Evolutionary conservation across 2,797 vertebrate genomes (phyloP).

Genomic region (Sebastes ruberrimus): DNA sequence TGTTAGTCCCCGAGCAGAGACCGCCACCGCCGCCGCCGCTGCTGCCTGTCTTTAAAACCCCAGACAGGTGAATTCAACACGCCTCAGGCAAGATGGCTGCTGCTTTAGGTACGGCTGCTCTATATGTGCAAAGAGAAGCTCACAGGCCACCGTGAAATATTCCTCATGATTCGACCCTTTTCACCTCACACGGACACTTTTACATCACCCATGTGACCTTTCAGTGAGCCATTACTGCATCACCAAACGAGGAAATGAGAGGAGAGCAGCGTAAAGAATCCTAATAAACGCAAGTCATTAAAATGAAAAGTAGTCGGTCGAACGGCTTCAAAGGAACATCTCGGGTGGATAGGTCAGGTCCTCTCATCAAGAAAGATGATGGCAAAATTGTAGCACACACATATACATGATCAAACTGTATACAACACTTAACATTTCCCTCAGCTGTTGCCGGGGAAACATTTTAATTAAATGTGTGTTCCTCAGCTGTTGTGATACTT

Average conservation of each 20-base stretch:
- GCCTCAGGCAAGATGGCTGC: constrained; percentile 34
- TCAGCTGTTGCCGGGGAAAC: constrained; percentile 48
- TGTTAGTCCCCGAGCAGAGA: constrained; percentile 29
- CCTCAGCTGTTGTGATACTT: background rate
- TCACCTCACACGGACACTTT: background rate
- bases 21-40: background rate
- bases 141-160: background rate
- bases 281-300: background rate
- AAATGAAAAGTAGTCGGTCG: background rate
- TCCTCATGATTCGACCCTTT: background rate
- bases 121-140: background rate
- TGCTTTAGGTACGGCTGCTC: constrained; percentile 1
- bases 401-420: background rate
- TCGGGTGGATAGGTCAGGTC: background rate
- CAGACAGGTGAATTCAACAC: constrained; percentile 18
- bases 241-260: background rate
- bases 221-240: background rate
- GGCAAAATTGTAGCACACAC: background rate
- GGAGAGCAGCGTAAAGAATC: background rate
- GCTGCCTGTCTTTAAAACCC: constrained; percentile 7
- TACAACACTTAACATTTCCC: background rate
- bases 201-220: background rate
- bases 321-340: background rate
- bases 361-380: background rate
- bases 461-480: constrained; percentile 23